Conservation (phyloP, 2,113 vertebrate species). For the Thermophis baileyi region DNA sequence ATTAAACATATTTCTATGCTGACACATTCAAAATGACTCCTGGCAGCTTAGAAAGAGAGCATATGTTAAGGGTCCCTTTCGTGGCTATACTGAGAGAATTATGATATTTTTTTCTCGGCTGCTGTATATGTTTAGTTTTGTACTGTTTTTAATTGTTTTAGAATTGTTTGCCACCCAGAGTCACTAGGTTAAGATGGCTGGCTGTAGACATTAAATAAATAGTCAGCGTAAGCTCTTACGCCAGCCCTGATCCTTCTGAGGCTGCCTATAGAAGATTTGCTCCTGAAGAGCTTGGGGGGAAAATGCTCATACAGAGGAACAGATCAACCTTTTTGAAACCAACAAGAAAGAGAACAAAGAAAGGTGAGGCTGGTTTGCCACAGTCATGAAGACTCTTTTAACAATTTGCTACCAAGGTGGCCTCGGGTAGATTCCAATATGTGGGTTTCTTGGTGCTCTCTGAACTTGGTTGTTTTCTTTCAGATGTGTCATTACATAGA, state of each 20-base stretch:
- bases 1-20: not conserved
- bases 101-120: no score
- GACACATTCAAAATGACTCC: not conserved
- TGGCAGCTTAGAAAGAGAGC: not conserved
- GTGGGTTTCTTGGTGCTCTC: no score
- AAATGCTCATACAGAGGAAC: accelerated
- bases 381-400: not conserved
- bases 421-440: not conserved
- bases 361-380: not conserved
- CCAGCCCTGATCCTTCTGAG: not conserved
- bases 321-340: not conserved
- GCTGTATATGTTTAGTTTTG: no score
- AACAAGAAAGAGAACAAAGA: not conserved
- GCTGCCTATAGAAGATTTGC: not conserved
- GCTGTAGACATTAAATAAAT: no score
- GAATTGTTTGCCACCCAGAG: no score
- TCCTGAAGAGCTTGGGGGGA: not conserved
- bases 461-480: no score
- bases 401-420: not conserved
- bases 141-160: no score
- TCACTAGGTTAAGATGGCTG: no score
- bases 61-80: not conserved
- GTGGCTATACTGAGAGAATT: no score
- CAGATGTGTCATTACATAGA: no score
- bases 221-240: not conserved